Percentiles rank a stretch among this genome's conserved stretches.
These are phyloP conservation scores for Chorisops tibialis DNA, from an alignment of 2,888 invertebrate species.

Conservation along the genomic window DNA sequence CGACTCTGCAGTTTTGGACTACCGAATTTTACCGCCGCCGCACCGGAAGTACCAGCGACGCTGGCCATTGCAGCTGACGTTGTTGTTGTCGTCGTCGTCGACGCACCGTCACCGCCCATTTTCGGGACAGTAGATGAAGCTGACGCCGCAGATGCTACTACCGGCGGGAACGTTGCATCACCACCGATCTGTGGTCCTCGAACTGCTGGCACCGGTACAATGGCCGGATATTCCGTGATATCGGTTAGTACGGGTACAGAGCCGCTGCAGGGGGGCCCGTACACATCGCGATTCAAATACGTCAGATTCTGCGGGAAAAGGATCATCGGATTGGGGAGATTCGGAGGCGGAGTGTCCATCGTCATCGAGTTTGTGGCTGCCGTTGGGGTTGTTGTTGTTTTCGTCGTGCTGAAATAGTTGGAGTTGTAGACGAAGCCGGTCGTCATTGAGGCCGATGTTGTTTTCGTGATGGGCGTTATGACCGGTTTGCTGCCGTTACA, in stretches of 20 bases:
- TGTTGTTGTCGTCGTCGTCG: neutral
- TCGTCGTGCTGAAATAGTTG: neutral
- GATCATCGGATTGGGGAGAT: constrained; percentile 49
- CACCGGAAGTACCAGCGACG: neutral
- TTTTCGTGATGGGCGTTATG: constrained; percentile 37
- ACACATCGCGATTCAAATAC: constrained; percentile 48
- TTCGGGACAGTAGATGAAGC: constrained; percentile 62
- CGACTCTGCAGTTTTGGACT: neutral
- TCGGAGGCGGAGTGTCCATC: constrained; percentile 40
- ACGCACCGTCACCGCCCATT: constrained; percentile 51
- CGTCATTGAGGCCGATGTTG: constrained; percentile 23
- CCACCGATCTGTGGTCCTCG: constrained; percentile 8
- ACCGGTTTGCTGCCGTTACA: constrained; percentile 45
- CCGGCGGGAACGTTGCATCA: constrained; percentile 3
- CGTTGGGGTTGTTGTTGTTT: neutral
- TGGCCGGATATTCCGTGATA: neutral
- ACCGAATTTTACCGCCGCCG: neutral
- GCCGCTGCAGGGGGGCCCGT: constrained; percentile 4
- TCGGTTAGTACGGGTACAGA: constrained; percentile 10
- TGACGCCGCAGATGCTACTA: constrained; percentile 12
- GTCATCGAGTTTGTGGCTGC: neutral
- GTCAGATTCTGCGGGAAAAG: constrained; percentile 50
- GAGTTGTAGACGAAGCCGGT: constrained; percentile 17
- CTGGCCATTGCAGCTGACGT: neutral
- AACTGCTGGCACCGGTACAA: constrained; percentile 6